Evolutionary conservation across 2,113 vertebrate genomes (phyloP).

Genomic region (Thymallus thymallus): DNA sequence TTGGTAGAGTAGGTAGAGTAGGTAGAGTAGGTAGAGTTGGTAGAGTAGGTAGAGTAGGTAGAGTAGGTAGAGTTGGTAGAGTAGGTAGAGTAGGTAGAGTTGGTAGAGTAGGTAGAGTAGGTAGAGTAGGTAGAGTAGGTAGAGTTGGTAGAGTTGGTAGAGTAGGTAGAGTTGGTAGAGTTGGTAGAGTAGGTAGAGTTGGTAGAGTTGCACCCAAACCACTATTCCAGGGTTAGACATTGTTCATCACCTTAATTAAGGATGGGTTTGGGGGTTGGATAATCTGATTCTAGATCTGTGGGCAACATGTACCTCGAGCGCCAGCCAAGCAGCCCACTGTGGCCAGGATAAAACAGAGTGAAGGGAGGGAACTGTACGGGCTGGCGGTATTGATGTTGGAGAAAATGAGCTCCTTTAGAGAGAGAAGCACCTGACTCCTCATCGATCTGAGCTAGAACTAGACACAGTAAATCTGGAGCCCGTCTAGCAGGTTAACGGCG

Average conservation of each 20-base stretch:
- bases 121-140: conserved; percentile 25
- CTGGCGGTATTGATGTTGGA: conserved; percentile 70
- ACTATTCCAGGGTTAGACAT: conserved; percentile 41
- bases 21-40: conserved; percentile 29
- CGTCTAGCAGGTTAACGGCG: conserved; percentile 64
- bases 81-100: conserved; percentile 29
- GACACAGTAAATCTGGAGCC: conserved; percentile 72
- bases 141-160: too few relatives aligned
- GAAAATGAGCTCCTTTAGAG: conserved; percentile 67
- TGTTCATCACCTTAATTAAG: conserved; percentile 28
- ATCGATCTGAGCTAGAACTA: conserved; percentile 75
- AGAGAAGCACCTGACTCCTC: conserved; percentile 50
- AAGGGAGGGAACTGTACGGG: conserved; percentile 59
- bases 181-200: too few relatives aligned
- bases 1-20: conserved; percentile 29
- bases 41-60: conserved; percentile 28
- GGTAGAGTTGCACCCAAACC: conserved; percentile 45
- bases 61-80: conserved; percentile 30
- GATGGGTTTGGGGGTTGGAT: conserved; percentile 40
- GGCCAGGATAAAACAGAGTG: conserved; percentile 37
- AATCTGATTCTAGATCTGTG: conserved; percentile 30
- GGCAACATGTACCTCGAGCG: conserved; percentile 47
- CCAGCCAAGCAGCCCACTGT: conserved; percentile 24
- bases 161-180: too few relatives aligned
- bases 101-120: too few relatives aligned